These are phyloP conservation scores for Agapostemon virescens DNA, from an alignment of 2,888 invertebrate genomes.

Conservation along the genomic window DNA sequence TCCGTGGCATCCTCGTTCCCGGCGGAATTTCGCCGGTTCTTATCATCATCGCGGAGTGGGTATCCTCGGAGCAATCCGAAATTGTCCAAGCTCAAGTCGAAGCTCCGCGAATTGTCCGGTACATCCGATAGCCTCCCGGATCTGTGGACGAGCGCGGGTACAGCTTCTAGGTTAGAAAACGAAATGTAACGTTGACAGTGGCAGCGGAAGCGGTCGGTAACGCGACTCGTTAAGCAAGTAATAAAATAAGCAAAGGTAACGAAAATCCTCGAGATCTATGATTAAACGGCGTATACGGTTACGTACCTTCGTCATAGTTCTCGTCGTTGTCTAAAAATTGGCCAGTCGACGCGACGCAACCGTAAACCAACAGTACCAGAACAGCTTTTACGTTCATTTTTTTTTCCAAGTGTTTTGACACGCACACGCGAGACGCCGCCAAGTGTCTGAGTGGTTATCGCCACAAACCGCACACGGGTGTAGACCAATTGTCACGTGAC, in stretches of 20 bases:
- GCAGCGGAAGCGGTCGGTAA: not conserved
- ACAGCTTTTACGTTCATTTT: constrained; percentile 27
- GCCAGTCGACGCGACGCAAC: not conserved
- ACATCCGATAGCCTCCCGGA: not conserved
- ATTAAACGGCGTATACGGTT: not conserved
- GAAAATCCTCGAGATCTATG: not conserved
- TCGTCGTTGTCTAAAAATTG: constrained; percentile 3
- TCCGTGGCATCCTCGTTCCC: constrained; percentile 65
- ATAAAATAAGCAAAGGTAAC: not conserved
- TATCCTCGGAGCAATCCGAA: constrained; percentile 3
- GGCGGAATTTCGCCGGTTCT: constrained; percentile 52
- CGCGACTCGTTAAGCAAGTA: too few relatives aligned
- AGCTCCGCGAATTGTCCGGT: not conserved
- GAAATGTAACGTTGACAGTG: not conserved
- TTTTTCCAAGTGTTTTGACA: not conserved
- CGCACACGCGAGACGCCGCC: not conserved
- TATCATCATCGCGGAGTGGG: not conserved
- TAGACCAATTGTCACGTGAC: not conserved
- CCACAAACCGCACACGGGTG: not conserved
- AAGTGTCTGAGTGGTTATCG: not conserved
- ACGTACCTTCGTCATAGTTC: constrained; percentile 18
- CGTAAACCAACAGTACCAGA: constrained; percentile 7
- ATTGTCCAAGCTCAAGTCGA: not conserved
- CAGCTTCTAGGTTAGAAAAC: constrained; percentile 8
- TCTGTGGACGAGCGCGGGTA: not conserved